A percentile compares a stretch with the other conserved stretches of the same genome.
Evolutionary conservation across 2,113 vertebrate species (phyloP).

Genomic region (Coturnix japonica): DNA sequence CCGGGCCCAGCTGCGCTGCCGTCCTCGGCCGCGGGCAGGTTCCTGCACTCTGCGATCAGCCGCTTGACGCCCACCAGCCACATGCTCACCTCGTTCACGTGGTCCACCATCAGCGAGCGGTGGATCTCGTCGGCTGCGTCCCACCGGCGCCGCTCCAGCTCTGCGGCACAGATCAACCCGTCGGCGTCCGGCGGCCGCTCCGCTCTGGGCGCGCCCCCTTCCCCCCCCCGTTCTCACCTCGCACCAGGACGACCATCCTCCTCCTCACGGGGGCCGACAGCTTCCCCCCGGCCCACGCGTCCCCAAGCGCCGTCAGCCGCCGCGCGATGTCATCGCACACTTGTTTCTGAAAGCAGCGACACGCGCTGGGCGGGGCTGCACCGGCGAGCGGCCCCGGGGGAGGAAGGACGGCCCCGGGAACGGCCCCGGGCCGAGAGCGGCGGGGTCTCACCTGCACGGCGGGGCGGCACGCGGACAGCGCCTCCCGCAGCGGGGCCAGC

Average conservation of each 20-base stretch:
- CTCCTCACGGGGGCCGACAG: constrained; percentile 87
- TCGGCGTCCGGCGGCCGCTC: accelerated
- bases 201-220: too few species aligned
- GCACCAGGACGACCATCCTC: constrained; percentile 85
- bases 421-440: too few species aligned
- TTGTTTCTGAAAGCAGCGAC: constrained; percentile 81
- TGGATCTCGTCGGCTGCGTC: constrained; percentile 91
- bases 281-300: constrained; percentile 85
- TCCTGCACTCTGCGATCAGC: constrained; percentile 89
- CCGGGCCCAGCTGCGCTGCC: accelerated
- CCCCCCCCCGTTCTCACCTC: constrained; percentile 72
- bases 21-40: constrained; percentile 61
- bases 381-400: too few species aligned
- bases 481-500: constrained; percentile 75
- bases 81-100: constrained; percentile 94
- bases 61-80: constrained; percentile 97
- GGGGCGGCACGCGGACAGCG: constrained; percentile 80
- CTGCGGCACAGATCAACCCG: constrained; percentile 46
- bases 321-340: constrained; percentile 90
- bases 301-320: constrained; percentile 84
- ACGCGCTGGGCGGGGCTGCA: background rate
- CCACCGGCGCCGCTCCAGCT: constrained; percentile 83
- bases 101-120: constrained; percentile 93
- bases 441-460: constrained; percentile 75
- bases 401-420: too few species aligned